These are phyloP conservation scores for Macquaria ambigua DNA, from an alignment of 2,113 vertebrate species.

Conservation along the genomic window DNA sequence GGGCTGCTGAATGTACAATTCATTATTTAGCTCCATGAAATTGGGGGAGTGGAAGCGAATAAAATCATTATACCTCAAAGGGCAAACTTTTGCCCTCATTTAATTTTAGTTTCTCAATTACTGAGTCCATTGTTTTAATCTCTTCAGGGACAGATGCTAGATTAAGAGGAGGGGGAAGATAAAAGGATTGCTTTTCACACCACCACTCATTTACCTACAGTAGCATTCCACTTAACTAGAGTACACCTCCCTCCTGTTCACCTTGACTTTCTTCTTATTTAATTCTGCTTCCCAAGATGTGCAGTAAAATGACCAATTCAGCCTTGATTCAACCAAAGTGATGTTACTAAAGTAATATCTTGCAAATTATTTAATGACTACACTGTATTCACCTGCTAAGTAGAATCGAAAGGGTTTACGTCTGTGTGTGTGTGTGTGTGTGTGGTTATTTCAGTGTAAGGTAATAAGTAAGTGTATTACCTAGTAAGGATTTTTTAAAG, in stretches of 20 bases:
- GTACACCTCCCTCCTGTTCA: conserved; percentile 17
- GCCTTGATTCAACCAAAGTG: conserved; percentile 5
- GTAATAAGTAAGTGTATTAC: neutral
- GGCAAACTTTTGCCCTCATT: conserved; percentile 41
- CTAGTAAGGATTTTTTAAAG: neutral
- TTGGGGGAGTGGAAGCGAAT: neutral
- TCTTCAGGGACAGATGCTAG: conserved; percentile 34
- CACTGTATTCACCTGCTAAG: neutral
- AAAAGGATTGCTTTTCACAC: conserved; percentile 34
- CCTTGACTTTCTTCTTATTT: conserved; percentile 25
- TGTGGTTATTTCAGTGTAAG: neutral
- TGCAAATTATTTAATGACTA: neutral
- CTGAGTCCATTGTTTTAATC: conserved; percentile 39
- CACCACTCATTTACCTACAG: conserved; percentile 27
- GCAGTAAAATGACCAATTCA: conserved; percentile 23
- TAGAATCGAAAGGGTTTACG: neutral
- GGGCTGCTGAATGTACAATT: conserved; percentile 21
- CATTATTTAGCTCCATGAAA: conserved; percentile 42
- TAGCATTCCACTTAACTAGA: conserved; percentile 17
- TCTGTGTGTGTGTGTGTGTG: neutral
- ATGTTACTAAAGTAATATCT: conserved; percentile 11
- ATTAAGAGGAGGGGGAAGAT: conserved; percentile 38
- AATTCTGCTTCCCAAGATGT: neutral
- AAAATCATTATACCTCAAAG: conserved; percentile 40
- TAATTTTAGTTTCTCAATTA: conserved; percentile 32